Percentiles rank a stretch among this genome's conserved stretches.
phyloP scores from a whole-genome alignment of 2,888 invertebrate genomes.

The Adelphocoris suturalis region DNA sequence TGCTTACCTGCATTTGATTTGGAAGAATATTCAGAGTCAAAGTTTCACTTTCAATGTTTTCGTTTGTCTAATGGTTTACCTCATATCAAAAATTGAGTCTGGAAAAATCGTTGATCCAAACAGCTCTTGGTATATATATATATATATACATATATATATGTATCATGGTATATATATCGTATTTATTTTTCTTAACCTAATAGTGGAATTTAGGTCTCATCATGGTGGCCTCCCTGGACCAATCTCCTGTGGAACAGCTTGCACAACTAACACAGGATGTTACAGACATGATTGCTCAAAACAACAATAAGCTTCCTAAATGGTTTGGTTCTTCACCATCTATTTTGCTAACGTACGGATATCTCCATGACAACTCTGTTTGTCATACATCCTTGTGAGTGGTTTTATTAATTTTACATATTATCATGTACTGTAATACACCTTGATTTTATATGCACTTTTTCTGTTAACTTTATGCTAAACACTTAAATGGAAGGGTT shows the following conservation, averaged over 20 bases:
- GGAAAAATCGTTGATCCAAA: too few species aligned
- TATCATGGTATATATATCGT: too few species aligned
- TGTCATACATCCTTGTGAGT: constrained; percentile 73
- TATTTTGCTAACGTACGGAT: constrained; percentile 73
- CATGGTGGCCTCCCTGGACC: constrained; percentile 81
- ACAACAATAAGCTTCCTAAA: constrained; percentile 82
- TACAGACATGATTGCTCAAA: constrained; percentile 51
- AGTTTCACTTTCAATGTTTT: too few species aligned
- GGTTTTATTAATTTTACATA: not conserved
- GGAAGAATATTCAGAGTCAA: too few species aligned
- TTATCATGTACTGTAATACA: not conserved
- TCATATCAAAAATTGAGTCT: too few species aligned
- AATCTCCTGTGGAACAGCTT: constrained; percentile 87
- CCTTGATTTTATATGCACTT: too few species aligned
- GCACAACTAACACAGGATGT: constrained; percentile 78
- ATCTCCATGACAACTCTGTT: constrained; percentile 76
- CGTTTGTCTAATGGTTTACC: too few species aligned
- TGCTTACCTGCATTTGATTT: too few species aligned
- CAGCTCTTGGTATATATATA: too few species aligned
- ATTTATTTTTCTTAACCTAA: constrained; percentile 25
- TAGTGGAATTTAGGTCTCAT: constrained; percentile 79
- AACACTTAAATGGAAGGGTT: too few species aligned
- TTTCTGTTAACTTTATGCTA: too few species aligned
- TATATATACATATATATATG: too few species aligned
- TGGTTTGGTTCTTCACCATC: constrained; percentile 76